These are phyloP conservation scores for Heliothis virescens DNA, from an alignment of 1,140 invertebrate species.

Conservation along the genomic window DNA sequence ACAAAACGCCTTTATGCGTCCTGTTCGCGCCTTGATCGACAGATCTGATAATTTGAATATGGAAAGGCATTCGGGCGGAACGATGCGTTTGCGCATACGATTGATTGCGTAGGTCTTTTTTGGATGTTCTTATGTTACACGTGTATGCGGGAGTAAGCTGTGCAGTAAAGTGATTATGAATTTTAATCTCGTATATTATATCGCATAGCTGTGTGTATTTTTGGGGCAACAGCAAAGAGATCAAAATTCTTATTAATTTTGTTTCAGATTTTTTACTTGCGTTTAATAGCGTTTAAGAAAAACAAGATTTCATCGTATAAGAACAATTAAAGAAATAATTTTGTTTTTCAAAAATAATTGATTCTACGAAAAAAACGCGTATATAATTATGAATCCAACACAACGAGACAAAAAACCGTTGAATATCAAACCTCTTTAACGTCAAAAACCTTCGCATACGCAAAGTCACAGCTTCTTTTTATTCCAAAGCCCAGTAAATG, in stretches of 20 bases:
- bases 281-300: no score
- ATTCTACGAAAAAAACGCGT: no score
- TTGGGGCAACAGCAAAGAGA: not conserved
- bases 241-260: no score
- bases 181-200: not conserved
- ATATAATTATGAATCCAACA: no score
- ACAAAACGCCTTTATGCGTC: constrained; percentile 51
- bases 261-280: no score
- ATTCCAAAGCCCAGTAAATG: not conserved
- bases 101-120: constrained; percentile 45
- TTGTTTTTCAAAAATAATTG: no score
- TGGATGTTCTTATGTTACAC: not conserved
- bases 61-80: constrained; percentile 72
- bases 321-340: no score
- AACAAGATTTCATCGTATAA: no score
- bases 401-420: no score
- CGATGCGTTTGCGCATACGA: constrained; percentile 46
- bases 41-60: constrained; percentile 84
- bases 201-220: not conserved
- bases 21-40: constrained; percentile 76
- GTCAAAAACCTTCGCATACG: no score
- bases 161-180: constrained; percentile 15
- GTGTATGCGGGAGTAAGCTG: constrained; percentile 6
- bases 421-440: no score
- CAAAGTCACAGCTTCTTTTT: no score